Evolutionary conservation across 1,140 invertebrate genomes (phyloP), one percentile per base, ranked within the genome.

Genomic region (Odontomachus brunneus): DNA sequence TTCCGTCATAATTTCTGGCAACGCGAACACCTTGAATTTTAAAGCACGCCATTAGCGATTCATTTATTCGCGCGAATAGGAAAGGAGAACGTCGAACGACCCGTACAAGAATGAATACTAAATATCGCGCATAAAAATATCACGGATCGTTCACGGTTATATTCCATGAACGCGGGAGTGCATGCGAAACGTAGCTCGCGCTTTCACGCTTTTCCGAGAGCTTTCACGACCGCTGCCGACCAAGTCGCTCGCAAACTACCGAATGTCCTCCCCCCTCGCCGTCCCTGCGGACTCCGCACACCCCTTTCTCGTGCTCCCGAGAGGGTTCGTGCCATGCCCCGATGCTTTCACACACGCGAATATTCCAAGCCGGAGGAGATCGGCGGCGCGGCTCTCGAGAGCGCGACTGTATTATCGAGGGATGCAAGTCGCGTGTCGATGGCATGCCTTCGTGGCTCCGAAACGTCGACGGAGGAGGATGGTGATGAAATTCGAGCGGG

Each of bases 381-480:
- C 75, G 75, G 51, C 63, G 29, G 29, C 2, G 29, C 63, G 63
- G 49, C 51, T 55, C 63, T 57, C 51, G 75, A 75, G 19, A 55
- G 48, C 71, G 80, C 80, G 73, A 71, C 84, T 81, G 83, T 82
- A 83, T 84, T 86, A 87, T 84, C 86, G 88, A 84, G 84, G 86
- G 85, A 85, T 86, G 84, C 86, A 85, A 85, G 85, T 73, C 86
- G 85, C 85, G 83, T 86, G 85, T 84, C 82, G 69, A 63, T 82
- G 69, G 86, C 87, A 83, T 86, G 72, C 85, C 87, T 84, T 85
- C 71, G 81, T 73, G 71, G 82, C 78, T 65, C 75, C 82, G 82
- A 84, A 89, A 44, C 38, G 63, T 59, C 80, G 85, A 78, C 83
- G 74, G 22, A 48, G 74, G 22, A 48, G 74, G n/a, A 53, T 26